Evolutionary conservation across 2,113 vertebrate species (phyloP).

Genomic region (Halcyon malimbica): DNA sequence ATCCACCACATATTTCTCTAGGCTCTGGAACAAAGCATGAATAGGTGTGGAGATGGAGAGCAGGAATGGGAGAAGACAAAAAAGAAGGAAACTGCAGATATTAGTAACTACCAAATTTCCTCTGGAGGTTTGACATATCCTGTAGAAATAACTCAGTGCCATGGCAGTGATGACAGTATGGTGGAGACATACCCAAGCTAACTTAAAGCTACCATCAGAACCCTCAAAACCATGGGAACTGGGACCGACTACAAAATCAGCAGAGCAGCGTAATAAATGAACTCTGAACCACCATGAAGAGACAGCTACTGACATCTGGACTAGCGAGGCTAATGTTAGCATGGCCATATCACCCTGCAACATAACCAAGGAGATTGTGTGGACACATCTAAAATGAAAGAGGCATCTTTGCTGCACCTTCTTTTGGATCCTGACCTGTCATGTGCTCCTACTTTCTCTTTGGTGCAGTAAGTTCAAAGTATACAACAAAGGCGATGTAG

Average conservation of each 20-base stretch:
- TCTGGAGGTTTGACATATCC: background rate
- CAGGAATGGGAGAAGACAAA: background rate
- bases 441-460: background rate
- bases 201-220: background rate
- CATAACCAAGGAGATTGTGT: background rate
- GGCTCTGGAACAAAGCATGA: background rate
- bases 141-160: background rate
- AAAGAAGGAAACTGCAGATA: background rate
- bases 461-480: background rate
- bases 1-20: background rate
- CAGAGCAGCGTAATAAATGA: fast-evolving
- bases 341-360: background rate
- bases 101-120: background rate
- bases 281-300: background rate
- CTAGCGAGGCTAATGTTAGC: background rate
- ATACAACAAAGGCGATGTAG: background rate
- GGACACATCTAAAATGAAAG: background rate
- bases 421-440: background rate
- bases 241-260: background rate
- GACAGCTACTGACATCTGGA: background rate
- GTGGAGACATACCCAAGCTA: background rate
- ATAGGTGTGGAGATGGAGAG: background rate
- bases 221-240: background rate
- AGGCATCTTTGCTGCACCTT: background rate
- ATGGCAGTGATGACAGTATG: background rate